Conservation (phyloP, 2,888 invertebrate genomes). For the Alsophila aescularia region DNA sequence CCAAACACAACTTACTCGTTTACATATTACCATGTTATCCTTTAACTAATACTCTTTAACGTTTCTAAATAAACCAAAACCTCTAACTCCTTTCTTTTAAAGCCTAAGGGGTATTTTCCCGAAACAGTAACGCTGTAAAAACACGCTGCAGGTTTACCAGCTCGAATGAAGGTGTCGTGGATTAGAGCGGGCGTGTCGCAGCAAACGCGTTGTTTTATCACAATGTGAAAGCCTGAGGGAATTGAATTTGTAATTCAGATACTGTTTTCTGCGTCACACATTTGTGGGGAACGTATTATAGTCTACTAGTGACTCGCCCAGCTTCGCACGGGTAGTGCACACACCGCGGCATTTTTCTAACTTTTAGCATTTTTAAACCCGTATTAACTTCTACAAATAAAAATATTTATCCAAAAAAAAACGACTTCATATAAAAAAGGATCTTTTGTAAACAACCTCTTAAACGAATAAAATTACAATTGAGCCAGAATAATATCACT, state of each 20-base stretch:
- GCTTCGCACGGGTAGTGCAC: too few relatives aligned
- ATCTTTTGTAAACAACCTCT: too few relatives aligned
- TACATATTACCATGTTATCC: neutral
- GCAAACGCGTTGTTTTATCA: slow-evolving; percentile 25
- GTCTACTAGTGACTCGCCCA: too few relatives aligned
- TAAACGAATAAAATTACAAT: too few relatives aligned
- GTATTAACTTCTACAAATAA: too few relatives aligned
- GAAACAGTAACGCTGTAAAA: slow-evolving; percentile 1
- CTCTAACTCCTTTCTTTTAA: neutral
- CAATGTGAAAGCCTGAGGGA: neutral
- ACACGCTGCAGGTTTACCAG: neutral
- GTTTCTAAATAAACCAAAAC: neutral
- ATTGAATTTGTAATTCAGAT: slow-evolving; percentile 1
- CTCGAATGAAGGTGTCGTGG: slow-evolving; percentile 27
- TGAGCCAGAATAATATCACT: too few relatives aligned
- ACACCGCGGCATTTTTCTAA: too few relatives aligned
- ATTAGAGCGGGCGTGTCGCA: slow-evolving; percentile 26
- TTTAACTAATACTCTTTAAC: neutral
- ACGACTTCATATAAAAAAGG: too few relatives aligned
- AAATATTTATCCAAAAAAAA: too few relatives aligned
- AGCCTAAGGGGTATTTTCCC: neutral
- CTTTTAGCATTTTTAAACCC: too few relatives aligned
- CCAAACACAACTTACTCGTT: neutral
- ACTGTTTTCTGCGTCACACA: too few relatives aligned
- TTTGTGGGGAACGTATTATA: too few relatives aligned